Evolutionary conservation across 2,797 vertebrate species (phyloP).

Genomic region (Manis crassicaudata): DNA sequence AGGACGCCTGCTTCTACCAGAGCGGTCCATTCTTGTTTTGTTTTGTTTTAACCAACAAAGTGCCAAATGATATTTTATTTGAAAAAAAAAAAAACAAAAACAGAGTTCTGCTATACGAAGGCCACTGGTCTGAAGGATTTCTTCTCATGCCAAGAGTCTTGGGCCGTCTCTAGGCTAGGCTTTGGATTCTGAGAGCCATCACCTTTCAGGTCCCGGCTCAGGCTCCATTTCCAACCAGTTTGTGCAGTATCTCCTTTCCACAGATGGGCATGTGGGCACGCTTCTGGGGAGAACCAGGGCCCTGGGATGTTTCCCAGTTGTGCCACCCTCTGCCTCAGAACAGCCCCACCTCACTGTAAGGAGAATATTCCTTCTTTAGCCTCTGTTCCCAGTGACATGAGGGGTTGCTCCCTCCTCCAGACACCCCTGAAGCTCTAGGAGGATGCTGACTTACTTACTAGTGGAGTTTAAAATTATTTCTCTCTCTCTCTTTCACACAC

Average conservation of each 20-base stretch:
- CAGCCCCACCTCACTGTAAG: fast-evolving
- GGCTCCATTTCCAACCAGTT: not conserved
- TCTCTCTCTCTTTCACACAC: not conserved
- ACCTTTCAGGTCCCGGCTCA: not conserved
- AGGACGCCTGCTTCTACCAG: not conserved
- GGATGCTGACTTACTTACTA: not conserved
- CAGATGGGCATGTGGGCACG: not conserved
- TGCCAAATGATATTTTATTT: not conserved
- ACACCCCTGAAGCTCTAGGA: not conserved
- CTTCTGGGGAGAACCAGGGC: not conserved
- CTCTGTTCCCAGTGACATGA: not conserved
- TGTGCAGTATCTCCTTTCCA: not conserved
- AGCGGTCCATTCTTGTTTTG: not conserved
- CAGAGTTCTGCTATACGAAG: not conserved
- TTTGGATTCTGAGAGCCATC: not conserved
- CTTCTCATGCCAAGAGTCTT: not conserved
- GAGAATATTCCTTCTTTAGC: not conserved
- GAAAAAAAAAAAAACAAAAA: not conserved
- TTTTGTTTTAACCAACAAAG: not conserved
- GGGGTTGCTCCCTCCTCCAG: not conserved
- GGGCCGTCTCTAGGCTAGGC: not conserved
- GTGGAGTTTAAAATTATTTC: not conserved
- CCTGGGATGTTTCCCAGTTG: not conserved
- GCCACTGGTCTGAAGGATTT: not conserved
- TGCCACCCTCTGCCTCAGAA: not conserved